These are phyloP conservation scores for Mesocentrotus franciscanus DNA, from an alignment of 53 echinoderm and acorn worm species.

Conservation along the genomic window DNA sequence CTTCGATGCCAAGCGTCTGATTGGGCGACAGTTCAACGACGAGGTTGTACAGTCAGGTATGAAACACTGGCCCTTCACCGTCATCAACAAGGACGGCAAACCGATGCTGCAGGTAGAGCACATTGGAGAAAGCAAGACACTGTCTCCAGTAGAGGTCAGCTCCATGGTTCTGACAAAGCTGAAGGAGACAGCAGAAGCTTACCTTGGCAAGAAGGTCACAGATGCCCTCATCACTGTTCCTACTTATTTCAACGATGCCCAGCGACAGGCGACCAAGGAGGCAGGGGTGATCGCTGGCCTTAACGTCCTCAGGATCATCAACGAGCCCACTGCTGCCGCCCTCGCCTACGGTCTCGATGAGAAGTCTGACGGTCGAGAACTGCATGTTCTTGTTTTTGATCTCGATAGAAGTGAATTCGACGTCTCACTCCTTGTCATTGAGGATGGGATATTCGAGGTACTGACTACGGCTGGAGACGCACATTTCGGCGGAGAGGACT, in stretches of 20 bases:
- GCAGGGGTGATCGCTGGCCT: conserved; percentile 90
- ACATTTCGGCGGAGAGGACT: conserved; percentile 92
- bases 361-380: conserved; percentile 70
- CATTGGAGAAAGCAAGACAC: conserved; percentile 78
- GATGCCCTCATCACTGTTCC: conserved; percentile 91
- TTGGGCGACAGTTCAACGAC: conserved; percentile 68
- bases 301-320: conserved; percentile 90
- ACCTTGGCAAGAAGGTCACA: conserved; percentile 79
- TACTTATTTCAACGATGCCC: conserved; percentile 86
- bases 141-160: conserved; percentile 87
- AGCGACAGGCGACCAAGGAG: conserved; percentile 85
- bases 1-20: conserved; percentile 76
- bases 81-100: conserved; percentile 69
- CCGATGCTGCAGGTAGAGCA: conserved; percentile 69
- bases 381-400: conserved; percentile 82
- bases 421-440: conserved; percentile 83
- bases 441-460: conserved; percentile 92
- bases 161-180: conserved; percentile 89
- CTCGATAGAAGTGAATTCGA: conserved; percentile 88
- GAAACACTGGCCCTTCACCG: conserved; percentile 75
- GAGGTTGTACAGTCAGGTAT: conserved; percentile 60
- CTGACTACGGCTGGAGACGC: conserved; percentile 88
- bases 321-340: conserved; percentile 96
- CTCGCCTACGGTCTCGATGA: conserved; percentile 94
- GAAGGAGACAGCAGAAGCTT: conserved; percentile 91